These are phyloP conservation scores for Habroteleia sp. DNA, from an alignment of 2,888 invertebrate genomes.

Conservation along the genomic window DNA sequence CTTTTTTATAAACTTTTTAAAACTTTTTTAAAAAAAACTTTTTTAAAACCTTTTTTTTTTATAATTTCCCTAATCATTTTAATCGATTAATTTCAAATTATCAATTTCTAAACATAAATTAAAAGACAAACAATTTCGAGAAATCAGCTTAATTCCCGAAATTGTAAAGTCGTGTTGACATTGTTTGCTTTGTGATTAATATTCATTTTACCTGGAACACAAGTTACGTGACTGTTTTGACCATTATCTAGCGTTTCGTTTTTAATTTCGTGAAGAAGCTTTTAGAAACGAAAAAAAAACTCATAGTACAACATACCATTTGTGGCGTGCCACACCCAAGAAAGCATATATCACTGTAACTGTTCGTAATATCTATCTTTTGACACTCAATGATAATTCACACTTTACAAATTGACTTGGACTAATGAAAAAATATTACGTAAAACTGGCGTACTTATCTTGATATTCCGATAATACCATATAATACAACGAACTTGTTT, in stretches of 20 bases:
- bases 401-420: conserved; percentile 30
- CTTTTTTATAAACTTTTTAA: too few species aligned
- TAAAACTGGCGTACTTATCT: too few species aligned
- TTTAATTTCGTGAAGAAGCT: conserved; percentile 19
- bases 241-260: conserved; percentile 9
- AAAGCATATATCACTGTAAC: conserved; percentile 27
- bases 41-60: too few species aligned
- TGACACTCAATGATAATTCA: conserved; percentile 35
- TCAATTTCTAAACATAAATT: too few species aligned
- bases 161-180: too few species aligned
- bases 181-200: conserved; percentile 1
- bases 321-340: conserved; percentile 24
- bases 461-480: too few species aligned
- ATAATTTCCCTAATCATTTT: too few species aligned
- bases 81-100: too few species aligned
- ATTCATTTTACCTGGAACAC: not conserved
- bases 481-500: too few species aligned
- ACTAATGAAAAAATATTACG: conserved; percentile 26
- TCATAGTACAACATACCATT: conserved; percentile 20
- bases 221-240: conserved; percentile 8
- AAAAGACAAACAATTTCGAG: too few species aligned
- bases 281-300: conserved; percentile 9
- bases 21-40: too few species aligned
- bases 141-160: too few species aligned
- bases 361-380: conserved; percentile 24